Evolutionary conservation across 2,888 invertebrate genomes (phyloP).

Genomic region (Leptura quadrifasciata): DNA sequence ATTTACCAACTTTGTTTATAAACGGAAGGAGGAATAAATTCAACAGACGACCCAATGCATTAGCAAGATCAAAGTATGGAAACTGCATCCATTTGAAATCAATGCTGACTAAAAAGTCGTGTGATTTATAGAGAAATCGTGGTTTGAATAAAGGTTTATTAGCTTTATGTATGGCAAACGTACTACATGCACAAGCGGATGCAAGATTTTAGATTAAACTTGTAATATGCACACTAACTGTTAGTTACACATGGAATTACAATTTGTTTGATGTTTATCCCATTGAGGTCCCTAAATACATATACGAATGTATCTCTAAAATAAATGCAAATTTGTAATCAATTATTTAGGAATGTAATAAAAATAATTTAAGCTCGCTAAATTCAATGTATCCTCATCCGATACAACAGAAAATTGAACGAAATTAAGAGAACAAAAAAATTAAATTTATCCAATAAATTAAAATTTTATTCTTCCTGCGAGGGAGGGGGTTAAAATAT

Average conservation of each 20-base stretch:
- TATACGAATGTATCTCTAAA: neutral
- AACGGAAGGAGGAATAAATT: neutral
- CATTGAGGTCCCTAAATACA: neutral
- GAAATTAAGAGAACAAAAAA: too few relatives aligned
- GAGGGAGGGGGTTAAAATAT: too few relatives aligned
- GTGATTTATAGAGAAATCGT: conserved; percentile 34
- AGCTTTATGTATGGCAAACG: conserved; percentile 22
- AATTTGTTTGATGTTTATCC: conserved; percentile 24
- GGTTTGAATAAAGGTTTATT: conserved; percentile 31
- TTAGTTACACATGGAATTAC: conserved; percentile 30
- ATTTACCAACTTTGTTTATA: neutral
- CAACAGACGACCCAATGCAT: conserved; percentile 20
- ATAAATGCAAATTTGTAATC: too few relatives aligned
- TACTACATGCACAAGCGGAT: neutral
- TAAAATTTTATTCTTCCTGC: too few relatives aligned
- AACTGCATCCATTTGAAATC: conserved; percentile 22
- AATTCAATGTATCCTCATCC: too few relatives aligned
- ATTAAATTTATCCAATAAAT: too few relatives aligned
- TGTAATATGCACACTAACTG: conserved; percentile 32
- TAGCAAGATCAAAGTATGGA: conserved; percentile 32
- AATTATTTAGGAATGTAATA: too few relatives aligned
- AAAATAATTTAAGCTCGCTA: too few relatives aligned
- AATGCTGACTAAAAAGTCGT: conserved; percentile 23
- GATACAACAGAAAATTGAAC: too few relatives aligned
- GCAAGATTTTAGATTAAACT: conserved; percentile 38